Evolutionary conservation across 2,888 invertebrate species (phyloP), one percentile per base, ranked within the genome.

Genomic region (Byasa hedistus): DNA sequence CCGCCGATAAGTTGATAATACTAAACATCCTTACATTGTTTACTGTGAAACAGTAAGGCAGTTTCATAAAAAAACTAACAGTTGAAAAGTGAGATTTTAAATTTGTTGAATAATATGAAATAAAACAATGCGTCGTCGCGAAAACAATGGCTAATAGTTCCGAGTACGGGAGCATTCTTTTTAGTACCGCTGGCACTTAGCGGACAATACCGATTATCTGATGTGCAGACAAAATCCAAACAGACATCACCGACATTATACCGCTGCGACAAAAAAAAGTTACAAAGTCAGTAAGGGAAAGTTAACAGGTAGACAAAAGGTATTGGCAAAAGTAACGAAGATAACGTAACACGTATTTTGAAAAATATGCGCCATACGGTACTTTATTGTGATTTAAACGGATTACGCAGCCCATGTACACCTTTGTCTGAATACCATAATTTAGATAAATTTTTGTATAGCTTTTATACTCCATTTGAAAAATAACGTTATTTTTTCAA

Each of bases 141-240:
- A 65, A 71, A 77, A 79, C 79, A 81, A 78, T 77, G 72, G 73
- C 65, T 76, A 77, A 79, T 77, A 75, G 68, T 81, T 82, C 75
- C 70, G 69, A 79, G 81, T 79, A 82, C 84, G 80, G 82, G 76
- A 85, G 86, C 82, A 36, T 62, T 62, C 73, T 81, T 76, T 78
- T 70, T 69, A 70, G 76, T 78, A 85, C 85, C 85, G 85, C 81
- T 83, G 86, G 83, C 83, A 82, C 84, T 87, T 76, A 70, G 65
- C 68, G 74, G 73, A 87, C 87, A 87, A 86, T 85, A 73, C 75
- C 73, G 80, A 83, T 86, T 84, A 88, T 83, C 84, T 81, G 70
- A 79, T 73, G 73, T 71, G 70, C 79, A 81, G 82, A 81, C 79
- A 79, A 82, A 82, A 85, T 79, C 84, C 82, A 87, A 87, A 87